Conservation (phyloP, 2,888 invertebrate species). For the Orchesella flavescens region DNA sequence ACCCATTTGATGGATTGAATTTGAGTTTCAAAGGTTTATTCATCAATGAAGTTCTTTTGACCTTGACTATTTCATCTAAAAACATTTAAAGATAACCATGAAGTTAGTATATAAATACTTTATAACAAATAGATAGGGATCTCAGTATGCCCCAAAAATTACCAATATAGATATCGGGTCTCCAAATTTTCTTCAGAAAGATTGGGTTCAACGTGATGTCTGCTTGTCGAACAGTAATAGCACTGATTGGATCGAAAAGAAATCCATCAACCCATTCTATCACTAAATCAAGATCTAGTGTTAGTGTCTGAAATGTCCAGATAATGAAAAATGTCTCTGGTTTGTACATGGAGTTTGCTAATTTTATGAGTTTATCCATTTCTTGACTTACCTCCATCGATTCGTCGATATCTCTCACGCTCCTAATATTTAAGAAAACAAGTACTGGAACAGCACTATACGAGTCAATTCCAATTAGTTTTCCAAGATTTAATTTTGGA, state of each 20-base stretch:
- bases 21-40: slow-evolving; percentile 59
- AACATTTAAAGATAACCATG: neutral
- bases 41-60: slow-evolving; percentile 59
- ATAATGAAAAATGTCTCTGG: too few species aligned
- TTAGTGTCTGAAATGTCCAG: slow-evolving; percentile 55
- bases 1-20: slow-evolving; percentile 61
- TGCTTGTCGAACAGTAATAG: slow-evolving; percentile 19
- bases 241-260: slow-evolving; percentile 56
- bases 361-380: neutral
- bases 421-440: slow-evolving; percentile 63
- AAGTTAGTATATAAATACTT: neutral
- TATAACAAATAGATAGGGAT: neutral
- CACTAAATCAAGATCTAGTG: slow-evolving; percentile 64
- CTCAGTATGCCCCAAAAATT: slow-evolving; percentile 29
- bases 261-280: slow-evolving; percentile 66
- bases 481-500: slow-evolving; percentile 65
- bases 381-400: slow-evolving; percentile 47
- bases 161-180: slow-evolving; percentile 68
- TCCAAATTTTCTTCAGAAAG: slow-evolving; percentile 65
- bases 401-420: slow-evolving; percentile 65
- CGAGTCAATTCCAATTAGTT: slow-evolving; percentile 60
- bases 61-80: slow-evolving; percentile 63
- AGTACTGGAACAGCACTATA: slow-evolving; percentile 64
- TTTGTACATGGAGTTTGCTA: too few species aligned
- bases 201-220: slow-evolving; percentile 61